Base-by-base conservation (phyloP, 2,113 vertebrate genomes). In the Ranitomeya imitator region DNA sequence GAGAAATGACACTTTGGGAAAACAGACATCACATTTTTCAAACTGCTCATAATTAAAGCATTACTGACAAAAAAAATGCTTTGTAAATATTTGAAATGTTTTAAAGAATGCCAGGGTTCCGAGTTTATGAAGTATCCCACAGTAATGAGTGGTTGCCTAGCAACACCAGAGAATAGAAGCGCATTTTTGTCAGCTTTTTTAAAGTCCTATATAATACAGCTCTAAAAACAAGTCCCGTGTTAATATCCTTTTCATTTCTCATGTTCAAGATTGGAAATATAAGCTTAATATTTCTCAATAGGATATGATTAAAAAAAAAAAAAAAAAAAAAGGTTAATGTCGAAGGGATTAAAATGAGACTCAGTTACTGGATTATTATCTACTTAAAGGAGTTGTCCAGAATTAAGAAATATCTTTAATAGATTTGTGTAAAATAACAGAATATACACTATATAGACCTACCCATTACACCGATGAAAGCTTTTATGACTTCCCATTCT, bases 71-170 rank as follows among this genome's bases (percentile, higher is more conserved):
- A 45, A 31, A 45, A 83, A 52, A 18, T 16, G 45, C 82, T 69
- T 69, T 69, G 63, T 71, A 84, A 84, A 84, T 54, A 84, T 52
- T 26, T 71, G 63, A 18, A 84, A 54, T 45, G 71, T 84, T 67
- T 69, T 14, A 69, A 26, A 55, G 37, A 23, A 69, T 16, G n/a
- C 61, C 37, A n/a, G 60, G 15, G 37, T 21, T 71, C 23, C 19
- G 26, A 69, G 31, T 69, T 69, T 84, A 71, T 84, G 19, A 84
- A 55, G 60, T 84, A 26, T 54, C 23, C 21, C 82, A 1, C 63
- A 52, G 26, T 84, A 84, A 84, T 84, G 60, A 54, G 21, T 10
- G 26, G 82, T 84, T 84, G 63, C 82, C 45, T 84, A 84, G 82
- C 82, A 84, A 71, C 82, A 26, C 15, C 10, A 7, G 82, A 69